phyloP scores from a whole-genome alignment of 2,113 vertebrate species.

The Xenopus laevis region DNA sequence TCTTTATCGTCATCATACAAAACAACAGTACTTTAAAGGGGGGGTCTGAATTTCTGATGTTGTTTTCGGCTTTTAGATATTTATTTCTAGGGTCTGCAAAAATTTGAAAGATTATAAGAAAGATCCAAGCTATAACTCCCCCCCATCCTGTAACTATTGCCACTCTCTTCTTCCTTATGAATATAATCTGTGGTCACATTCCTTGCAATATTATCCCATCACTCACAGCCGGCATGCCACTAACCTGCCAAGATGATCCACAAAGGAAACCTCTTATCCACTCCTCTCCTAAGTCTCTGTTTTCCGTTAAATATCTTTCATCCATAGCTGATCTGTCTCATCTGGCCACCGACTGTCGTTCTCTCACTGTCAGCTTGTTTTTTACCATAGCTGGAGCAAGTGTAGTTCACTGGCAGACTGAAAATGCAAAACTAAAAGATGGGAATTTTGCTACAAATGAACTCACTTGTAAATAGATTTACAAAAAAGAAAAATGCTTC shows the following conservation, averaged over 20 bases:
- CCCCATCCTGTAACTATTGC: too few relatives aligned
- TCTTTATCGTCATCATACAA: too few relatives aligned
- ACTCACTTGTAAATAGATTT: slow-evolving; percentile 57
- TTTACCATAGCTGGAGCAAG: slow-evolving; percentile 49
- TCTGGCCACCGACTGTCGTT: slow-evolving; percentile 65
- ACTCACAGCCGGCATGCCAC: slow-evolving; percentile 48
- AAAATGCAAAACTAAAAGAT: slow-evolving; percentile 72
- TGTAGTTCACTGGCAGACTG: slow-evolving; percentile 69
- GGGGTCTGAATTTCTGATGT: too few relatives aligned
- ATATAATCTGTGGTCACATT: too few relatives aligned
- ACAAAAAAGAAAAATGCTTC: slow-evolving; percentile 31
- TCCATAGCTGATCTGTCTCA: slow-evolving; percentile 65
- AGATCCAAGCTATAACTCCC: too few relatives aligned
- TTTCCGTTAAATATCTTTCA: slow-evolving; percentile 61
- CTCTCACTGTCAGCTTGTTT: slow-evolving; percentile 56
- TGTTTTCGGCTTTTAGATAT: too few relatives aligned
- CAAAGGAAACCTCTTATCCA: slow-evolving; percentile 65
- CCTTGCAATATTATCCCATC: too few relatives aligned
- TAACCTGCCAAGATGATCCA: slow-evolving; percentile 68
- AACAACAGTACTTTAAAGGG: too few relatives aligned
- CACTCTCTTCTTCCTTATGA: too few relatives aligned
- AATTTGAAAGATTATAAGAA: neutral
- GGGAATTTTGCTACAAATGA: slow-evolving; percentile 65
- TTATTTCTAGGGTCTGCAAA: too few relatives aligned
- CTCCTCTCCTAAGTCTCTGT: slow-evolving; percentile 63